phyloP scores from a whole-genome alignment of 2,113 vertebrate genomes.

The Chaenocephalus aceratus region DNA sequence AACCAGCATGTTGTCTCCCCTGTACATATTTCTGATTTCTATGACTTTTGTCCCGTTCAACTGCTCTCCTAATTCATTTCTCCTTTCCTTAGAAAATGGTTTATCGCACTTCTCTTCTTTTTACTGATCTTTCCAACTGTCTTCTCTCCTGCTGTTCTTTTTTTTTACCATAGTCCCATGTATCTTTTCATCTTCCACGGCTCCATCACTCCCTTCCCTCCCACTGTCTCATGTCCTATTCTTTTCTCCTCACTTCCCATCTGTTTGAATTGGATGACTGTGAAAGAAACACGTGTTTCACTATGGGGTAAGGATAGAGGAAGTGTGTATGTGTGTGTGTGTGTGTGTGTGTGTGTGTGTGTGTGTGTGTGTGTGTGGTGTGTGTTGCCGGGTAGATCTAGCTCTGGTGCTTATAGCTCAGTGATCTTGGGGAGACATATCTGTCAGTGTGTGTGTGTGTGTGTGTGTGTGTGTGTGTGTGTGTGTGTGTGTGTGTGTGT shows the following conservation, averaged over 20 bases:
- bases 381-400: constrained; percentile 71
- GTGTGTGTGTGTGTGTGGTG: constrained; percentile 33
- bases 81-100: not conserved
- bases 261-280: constrained; percentile 44
- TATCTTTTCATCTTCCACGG: constrained; percentile 41
- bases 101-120: not conserved
- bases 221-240: constrained; percentile 47
- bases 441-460: constrained; percentile 4
- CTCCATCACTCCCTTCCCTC: constrained; percentile 43
- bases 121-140: not conserved
- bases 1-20: not conserved
- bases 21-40: constrained; percentile 11
- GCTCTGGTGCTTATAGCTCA: constrained; percentile 39
- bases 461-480: not conserved
- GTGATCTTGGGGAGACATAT: constrained; percentile 18
- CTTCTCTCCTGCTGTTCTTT: constrained; percentile 37
- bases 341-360: constrained; percentile 27
- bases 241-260: constrained; percentile 51
- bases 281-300: constrained; percentile 57
- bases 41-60: constrained; percentile 1
- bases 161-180: constrained; percentile 6
- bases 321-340: constrained; percentile 20
- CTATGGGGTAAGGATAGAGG: constrained; percentile 29
- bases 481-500: not conserved
- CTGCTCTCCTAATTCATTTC: constrained; percentile 14